Percentiles rank a stretch among this genome's conserved stretches.
phyloP scores from a whole-genome alignment of 2,113 vertebrate species.

The Bos taurus region ARS-UCD2.0 NC_037346.1:57337001-57337500 shows the following conservation, averaged over 20 bases:
- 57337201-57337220: neutral
- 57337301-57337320: neutral
- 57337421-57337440: neutral
- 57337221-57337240: neutral
- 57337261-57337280: rapidly evolving
- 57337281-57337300: neutral
- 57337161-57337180: neutral
- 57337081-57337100: too few species aligned
- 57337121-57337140: neutral
- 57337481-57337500: neutral
- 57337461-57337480: neutral
- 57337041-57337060: neutral
- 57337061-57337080: neutral
- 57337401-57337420: neutral
- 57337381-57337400: neutral
- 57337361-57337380: neutral
- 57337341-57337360: neutral
- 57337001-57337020: neutral
- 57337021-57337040: neutral
- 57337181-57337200: too few species aligned
- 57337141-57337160: too few species aligned
- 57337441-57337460: neutral
- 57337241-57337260: neutral
- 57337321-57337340: neutral
- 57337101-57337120: rapidly evolving